Evolutionary conservation across 2,797 vertebrate species (phyloP).

Genomic region (Nannoperca australis): DNA sequence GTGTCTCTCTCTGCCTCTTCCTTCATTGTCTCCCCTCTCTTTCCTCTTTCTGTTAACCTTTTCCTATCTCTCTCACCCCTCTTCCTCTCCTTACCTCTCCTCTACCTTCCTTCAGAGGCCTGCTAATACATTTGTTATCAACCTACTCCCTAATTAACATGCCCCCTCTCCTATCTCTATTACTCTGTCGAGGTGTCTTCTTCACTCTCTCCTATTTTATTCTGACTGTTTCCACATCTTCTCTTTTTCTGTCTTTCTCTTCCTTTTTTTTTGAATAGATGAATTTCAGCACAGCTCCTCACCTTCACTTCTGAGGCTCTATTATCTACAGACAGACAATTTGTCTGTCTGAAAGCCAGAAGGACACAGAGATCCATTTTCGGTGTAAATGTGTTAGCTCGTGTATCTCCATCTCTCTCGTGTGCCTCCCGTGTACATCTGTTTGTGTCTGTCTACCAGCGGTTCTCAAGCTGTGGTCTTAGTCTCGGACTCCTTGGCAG

Average conservation of each 20-base stretch:
- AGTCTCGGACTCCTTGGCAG: conserved; percentile 45
- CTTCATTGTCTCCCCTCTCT: conserved; percentile 41
- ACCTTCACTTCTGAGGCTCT: conserved; percentile 73
- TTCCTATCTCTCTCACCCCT: conserved; percentile 82
- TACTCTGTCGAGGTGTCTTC: conserved; percentile 55
- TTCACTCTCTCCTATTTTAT: conserved; percentile 48
- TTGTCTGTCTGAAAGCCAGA: conserved; percentile 71
- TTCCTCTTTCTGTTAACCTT: conserved; percentile 80
- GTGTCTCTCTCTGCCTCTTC: conserved; percentile 42
- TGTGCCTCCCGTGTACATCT: not conserved
- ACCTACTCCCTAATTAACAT: conserved; percentile 88
- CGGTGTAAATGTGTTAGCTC: conserved; percentile 41
- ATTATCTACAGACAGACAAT: conserved; percentile 72
- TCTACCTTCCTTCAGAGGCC: conserved; percentile 89
- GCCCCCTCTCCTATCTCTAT: conserved; percentile 72
- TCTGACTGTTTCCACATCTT: conserved; percentile 33
- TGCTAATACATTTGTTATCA: conserved; percentile 96
- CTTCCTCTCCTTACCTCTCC: conserved; percentile 83
- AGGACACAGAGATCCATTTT: conserved; percentile 66
- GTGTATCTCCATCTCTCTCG: conserved; percentile 30
- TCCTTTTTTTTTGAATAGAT: conserved; percentile 49
- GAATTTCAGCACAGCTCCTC: conserved; percentile 62
- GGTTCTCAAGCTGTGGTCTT: conserved; percentile 31
- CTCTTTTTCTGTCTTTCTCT: conserved; percentile 33
- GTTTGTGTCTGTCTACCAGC: conserved; percentile 10